Percentiles rank a stretch among this genome's conserved stretches.
phyloP scores from a whole-genome alignment of 2,113 vertebrate genomes.

The Oophaga pumilio region DNA sequence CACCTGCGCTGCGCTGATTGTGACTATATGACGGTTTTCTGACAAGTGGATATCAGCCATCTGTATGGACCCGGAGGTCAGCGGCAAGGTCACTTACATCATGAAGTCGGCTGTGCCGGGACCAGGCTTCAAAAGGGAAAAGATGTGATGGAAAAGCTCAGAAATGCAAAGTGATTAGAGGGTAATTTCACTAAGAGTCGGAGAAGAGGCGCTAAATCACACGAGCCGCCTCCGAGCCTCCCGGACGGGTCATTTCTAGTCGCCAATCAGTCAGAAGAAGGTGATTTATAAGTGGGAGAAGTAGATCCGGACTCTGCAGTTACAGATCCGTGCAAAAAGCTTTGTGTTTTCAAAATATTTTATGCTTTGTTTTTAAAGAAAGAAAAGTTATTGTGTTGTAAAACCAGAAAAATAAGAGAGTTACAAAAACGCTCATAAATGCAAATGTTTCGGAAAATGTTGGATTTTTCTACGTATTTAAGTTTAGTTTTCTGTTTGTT shows the following conservation, averaged over 20 bases:
- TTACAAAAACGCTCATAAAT: too few species aligned
- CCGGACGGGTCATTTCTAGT: neutral
- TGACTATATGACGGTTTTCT: neutral
- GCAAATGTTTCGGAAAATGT: too few species aligned
- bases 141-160: neutral
- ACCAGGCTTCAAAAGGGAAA: neutral
- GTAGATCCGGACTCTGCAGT: neutral
- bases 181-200: slow-evolving; percentile 13
- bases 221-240: neutral
- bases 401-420: too few species aligned
- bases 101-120: neutral
- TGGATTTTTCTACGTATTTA: too few species aligned
- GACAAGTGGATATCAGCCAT: neutral
- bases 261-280: neutral
- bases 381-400: too few species aligned
- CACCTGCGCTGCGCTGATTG: slow-evolving; percentile 19
- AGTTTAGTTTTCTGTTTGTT: too few species aligned
- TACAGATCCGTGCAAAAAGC: too few species aligned
- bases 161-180: slow-evolving; percentile 16
- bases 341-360: too few species aligned
- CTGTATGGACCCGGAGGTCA: slow-evolving; percentile 16
- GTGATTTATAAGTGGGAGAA: neutral
- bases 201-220: neutral
- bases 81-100: neutral
- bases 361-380: too few species aligned